phyloP scores from a whole-genome alignment of 2,113 vertebrate genomes.

The Ophiodon elongatus region DNA sequence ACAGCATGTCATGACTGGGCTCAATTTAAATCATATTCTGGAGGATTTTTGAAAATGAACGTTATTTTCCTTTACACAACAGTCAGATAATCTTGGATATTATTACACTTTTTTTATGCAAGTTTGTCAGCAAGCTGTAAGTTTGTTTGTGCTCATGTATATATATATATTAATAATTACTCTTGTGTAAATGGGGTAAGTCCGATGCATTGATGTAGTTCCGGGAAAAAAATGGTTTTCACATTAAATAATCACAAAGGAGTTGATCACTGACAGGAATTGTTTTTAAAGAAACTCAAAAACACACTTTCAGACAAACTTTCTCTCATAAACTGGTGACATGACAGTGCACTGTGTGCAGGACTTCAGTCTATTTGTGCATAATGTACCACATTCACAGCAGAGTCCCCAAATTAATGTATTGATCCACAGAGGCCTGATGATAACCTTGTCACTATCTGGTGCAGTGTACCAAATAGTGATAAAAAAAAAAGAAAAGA shows the following conservation, averaged over 20 bases:
- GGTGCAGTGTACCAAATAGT: constrained; percentile 2
- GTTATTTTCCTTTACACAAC: not conserved
- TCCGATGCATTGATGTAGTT: not conserved
- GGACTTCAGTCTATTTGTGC: constrained; percentile 46
- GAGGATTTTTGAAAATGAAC: not conserved
- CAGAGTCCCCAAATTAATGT: constrained; percentile 20
- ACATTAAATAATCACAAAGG: not conserved
- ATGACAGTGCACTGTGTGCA: constrained; percentile 34
- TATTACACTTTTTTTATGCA: not conserved
- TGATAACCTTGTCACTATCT: not conserved
- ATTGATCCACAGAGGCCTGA: constrained; percentile 14
- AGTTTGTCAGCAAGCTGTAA: not conserved
- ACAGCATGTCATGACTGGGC: constrained; percentile 36
- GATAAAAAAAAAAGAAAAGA: not conserved
- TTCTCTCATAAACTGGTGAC: constrained; percentile 27
- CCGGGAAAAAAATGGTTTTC: not conserved
- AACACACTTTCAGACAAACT: constrained; percentile 20
- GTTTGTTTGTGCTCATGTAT: constrained; percentile 2
- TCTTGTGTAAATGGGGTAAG: not conserved
- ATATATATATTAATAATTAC: not conserved
- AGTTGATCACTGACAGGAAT: not conserved
- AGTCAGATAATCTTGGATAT: not conserved
- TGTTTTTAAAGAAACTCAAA: not conserved
- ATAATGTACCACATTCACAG: constrained; percentile 47
- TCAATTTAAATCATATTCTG: constrained; percentile 16